These are phyloP conservation scores for Drosophila meridiana DNA, from an alignment of 2,888 invertebrate genomes.

Conservation along the genomic window DNA sequence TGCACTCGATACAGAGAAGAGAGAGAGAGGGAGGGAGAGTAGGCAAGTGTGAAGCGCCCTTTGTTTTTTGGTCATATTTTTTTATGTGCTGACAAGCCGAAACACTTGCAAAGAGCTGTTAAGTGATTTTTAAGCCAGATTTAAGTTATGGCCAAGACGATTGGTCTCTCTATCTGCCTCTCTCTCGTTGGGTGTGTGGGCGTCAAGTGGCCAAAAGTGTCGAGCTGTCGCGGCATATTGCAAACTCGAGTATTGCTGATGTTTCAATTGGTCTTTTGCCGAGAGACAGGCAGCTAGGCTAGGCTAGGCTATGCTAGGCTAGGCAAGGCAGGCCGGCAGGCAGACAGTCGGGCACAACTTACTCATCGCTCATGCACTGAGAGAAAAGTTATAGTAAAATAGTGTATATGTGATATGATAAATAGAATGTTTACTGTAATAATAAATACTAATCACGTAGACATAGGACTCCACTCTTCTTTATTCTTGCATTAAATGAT, in stretches of 20 bases:
- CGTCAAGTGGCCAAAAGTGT: conserved; percentile 63
- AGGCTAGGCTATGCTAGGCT: neutral
- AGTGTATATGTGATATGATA: too few relatives aligned
- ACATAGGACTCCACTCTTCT: too few relatives aligned
- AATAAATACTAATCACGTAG: too few relatives aligned
- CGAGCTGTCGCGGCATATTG: conserved; percentile 66
- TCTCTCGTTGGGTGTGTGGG: conserved; percentile 52
- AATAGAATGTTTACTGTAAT: too few relatives aligned
- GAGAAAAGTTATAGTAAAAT: neutral
- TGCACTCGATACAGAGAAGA: conserved; percentile 51
- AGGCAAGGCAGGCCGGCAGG: neutral
- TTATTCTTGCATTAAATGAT: too few relatives aligned
- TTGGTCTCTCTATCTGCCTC: conserved; percentile 3
- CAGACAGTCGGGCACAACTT: conserved; percentile 12
- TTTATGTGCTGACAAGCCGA: conserved; percentile 64
- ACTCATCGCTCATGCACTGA: neutral
- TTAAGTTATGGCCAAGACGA: conserved; percentile 69
- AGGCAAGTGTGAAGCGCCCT: neutral
- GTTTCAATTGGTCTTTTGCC: conserved; percentile 80
- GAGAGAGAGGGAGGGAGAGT: neutral
- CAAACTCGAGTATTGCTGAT: conserved; percentile 83
- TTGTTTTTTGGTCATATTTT: conserved; percentile 40
- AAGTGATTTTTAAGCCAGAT: conserved; percentile 79
- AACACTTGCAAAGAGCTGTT: conserved; percentile 40
- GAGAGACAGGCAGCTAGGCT: conserved; percentile 5